These are phyloP conservation scores for Amblyjoppa fuscipennis DNA, from an alignment of 2,888 invertebrate species.

Conservation along the genomic window DNA sequence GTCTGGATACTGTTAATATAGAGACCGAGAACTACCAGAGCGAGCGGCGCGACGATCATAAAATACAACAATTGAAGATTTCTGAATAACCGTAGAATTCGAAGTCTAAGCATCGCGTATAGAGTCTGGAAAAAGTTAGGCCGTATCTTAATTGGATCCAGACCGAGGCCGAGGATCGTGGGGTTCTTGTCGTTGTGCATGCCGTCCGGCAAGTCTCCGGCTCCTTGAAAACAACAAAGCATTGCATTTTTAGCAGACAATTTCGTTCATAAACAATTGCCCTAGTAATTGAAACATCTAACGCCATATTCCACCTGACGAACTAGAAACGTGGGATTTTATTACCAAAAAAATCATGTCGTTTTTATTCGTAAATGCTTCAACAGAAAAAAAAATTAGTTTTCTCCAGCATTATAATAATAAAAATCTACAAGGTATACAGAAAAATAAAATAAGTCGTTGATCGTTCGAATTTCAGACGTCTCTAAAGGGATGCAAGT, in stretches of 20 bases:
- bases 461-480: background rate
- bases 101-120: conserved; percentile 89
- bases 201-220: conserved; percentile 85
- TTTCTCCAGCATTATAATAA: background rate
- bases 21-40: conserved; percentile 89
- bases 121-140: conserved; percentile 89
- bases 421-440: background rate
- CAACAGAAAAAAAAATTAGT: background rate
- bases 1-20: conserved; percentile 89
- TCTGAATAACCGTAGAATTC: conserved; percentile 89
- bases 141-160: conserved; percentile 89
- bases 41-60: conserved; percentile 90
- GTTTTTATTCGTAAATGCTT: background rate
- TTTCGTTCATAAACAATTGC: background rate
- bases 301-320: background rate
- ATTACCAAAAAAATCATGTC: background rate
- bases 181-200: conserved; percentile 86
- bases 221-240: conserved; percentile 82
- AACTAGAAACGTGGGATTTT: background rate
- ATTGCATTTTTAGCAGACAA: background rate
- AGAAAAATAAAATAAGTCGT: background rate
- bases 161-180: conserved; percentile 87
- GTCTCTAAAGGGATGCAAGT: background rate
- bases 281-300: conserved; percentile 1
- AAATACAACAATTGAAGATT: conserved; percentile 91